A percentile compares a stretch with the other conserved stretches of the same genome.
These are phyloP conservation scores for Globicephala melas DNA, from an alignment of 2,113 vertebrate species.

Conservation along the genomic window DNA sequence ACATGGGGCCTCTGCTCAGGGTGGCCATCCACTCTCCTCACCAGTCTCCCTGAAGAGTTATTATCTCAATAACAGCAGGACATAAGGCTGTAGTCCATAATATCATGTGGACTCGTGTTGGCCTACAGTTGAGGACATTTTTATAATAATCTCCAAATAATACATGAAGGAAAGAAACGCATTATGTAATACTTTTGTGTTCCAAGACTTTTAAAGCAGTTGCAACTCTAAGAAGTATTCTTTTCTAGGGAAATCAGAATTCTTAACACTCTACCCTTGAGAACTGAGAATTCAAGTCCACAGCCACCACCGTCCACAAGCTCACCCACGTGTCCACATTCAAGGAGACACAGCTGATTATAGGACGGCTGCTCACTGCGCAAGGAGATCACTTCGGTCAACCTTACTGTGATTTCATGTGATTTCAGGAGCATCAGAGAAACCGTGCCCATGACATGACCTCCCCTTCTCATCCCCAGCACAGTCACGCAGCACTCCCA, in stretches of 20 bases:
- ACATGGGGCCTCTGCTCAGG: background rate
- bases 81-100: background rate
- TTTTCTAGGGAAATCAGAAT: background rate
- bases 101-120: background rate
- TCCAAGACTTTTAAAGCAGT: background rate
- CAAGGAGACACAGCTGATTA: too few species aligned
- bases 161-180: background rate
- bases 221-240: background rate
- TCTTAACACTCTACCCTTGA: background rate
- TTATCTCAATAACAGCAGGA: background rate
- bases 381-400: background rate
- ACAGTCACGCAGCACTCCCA: background rate
- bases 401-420: background rate
- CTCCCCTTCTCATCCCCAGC: background rate
- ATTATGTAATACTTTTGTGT: background rate
- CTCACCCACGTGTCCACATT: fast-evolving
- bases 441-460: background rate
- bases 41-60: too few species aligned
- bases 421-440: background rate
- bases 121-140: background rate
- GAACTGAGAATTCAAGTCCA: background rate
- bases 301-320: too few species aligned
- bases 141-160: background rate
- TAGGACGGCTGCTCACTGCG: fast-evolving
- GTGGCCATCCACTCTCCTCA: background rate